phyloP scores from a whole-genome alignment of 1,140 invertebrate genomes.

The Drosophila biarmipes region DNA sequence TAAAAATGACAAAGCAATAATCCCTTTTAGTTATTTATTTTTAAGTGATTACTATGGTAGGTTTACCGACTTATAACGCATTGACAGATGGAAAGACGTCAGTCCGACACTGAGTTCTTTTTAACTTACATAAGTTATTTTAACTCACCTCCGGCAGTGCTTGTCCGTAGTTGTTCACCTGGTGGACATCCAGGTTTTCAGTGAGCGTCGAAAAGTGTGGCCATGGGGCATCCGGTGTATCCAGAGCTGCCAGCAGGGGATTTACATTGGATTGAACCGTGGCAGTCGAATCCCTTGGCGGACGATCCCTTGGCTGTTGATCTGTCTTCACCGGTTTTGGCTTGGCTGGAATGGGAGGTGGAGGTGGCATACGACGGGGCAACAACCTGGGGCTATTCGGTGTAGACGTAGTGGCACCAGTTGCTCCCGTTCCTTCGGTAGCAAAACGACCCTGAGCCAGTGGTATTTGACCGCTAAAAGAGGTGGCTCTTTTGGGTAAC shows the following conservation, averaged over 20 bases:
- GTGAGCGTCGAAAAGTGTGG: conserved; percentile 80
- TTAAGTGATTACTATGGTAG: too few species aligned
- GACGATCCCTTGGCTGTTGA: neutral
- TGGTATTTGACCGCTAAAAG: conserved; percentile 78
- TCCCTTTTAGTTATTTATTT: too few species aligned
- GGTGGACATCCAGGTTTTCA: conserved; percentile 78
- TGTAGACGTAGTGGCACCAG: conserved; percentile 86
- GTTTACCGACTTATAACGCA: too few species aligned
- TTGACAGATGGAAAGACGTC: too few species aligned
- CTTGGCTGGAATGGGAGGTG: conserved; percentile 86
- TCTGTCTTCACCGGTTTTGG: conserved; percentile 46
- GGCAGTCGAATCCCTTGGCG: neutral
- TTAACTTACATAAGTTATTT: neutral
- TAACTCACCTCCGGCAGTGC: conserved; percentile 70
- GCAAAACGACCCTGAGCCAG: conserved; percentile 47
- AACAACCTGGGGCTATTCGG: conserved; percentile 89
- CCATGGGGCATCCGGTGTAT: conserved; percentile 78
- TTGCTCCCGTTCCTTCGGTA: neutral
- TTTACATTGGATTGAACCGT: conserved; percentile 21
- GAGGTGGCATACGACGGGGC: conserved; percentile 86
- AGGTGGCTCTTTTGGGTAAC: conserved; percentile 78
- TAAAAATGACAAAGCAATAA: too few species aligned
- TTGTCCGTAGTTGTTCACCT: conserved; percentile 83
- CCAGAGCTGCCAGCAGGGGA: conserved; percentile 63
- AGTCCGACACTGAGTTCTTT: too few species aligned